Conservation (phyloP, 2,888 invertebrate genomes). For the Cynaeus angustus region DNA sequence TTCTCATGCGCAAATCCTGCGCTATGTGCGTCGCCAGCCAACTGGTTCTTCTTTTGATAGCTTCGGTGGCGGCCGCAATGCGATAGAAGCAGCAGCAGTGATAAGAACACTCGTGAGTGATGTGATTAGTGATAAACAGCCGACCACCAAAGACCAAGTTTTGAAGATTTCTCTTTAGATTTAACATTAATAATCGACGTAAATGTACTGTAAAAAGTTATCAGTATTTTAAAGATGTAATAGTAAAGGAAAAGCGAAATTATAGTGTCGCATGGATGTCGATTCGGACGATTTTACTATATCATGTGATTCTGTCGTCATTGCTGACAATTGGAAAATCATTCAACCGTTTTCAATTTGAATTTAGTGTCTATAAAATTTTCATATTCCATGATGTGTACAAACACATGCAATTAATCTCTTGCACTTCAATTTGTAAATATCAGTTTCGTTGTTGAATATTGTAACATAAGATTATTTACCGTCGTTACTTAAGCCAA, state of each 20-base stretch:
- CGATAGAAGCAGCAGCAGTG: conserved; percentile 64
- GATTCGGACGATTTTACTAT: conserved; percentile 31
- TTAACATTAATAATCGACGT: conserved; percentile 48
- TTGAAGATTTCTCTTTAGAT: conserved; percentile 43
- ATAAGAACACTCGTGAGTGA: conserved; percentile 18
- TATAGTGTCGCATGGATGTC: conserved; percentile 18
- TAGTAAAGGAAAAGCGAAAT: conserved; percentile 31
- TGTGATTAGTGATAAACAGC: not conserved
- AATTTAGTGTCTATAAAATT: conserved; percentile 48
- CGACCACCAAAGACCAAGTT: conserved; percentile 43
- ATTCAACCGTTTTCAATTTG: conserved; percentile 45
- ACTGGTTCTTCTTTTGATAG: conserved; percentile 66
- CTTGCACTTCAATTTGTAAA: conserved; percentile 50
- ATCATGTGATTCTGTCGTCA: conserved; percentile 32
- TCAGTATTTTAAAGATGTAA: conserved; percentile 54
- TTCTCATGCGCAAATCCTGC: conserved; percentile 82
- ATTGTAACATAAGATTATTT: conserved; percentile 43
- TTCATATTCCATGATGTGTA: conserved; percentile 46
- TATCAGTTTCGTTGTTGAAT: conserved; percentile 48
- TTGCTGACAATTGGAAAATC: conserved; percentile 28
- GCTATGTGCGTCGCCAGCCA: conserved; percentile 69
- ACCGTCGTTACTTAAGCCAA: conserved; percentile 36
- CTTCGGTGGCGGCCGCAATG: conserved; percentile 66
- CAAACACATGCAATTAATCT: conserved; percentile 43
- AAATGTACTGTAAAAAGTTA: conserved; percentile 52